Percentiles rank a stretch among this genome's conserved stretches.
Conservation (phyloP, 2,113 vertebrate genomes). For the Tachuris rubrigastra region DNA sequence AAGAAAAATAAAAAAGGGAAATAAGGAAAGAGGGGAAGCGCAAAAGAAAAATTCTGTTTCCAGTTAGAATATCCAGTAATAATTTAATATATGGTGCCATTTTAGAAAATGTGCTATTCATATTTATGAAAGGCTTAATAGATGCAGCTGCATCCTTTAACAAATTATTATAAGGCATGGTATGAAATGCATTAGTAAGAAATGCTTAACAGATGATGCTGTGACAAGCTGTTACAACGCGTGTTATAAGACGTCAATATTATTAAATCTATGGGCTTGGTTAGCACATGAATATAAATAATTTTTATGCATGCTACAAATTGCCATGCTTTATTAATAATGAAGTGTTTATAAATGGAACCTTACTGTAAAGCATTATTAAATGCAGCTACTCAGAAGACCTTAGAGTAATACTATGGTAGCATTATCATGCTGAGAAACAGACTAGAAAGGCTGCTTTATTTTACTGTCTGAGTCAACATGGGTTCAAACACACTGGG, state of each 20-base stretch:
- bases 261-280: conserved; percentile 81
- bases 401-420: conserved; percentile 24
- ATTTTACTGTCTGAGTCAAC: background rate
- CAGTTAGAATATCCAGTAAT: conserved; percentile 64
- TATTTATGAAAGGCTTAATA: conserved; percentile 77
- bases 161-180: conserved; percentile 76
- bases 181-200: conserved; percentile 80
- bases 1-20: background rate
- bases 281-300: conserved; percentile 80
- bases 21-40: background rate
- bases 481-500: background rate
- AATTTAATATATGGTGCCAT: conserved; percentile 75
- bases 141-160: conserved; percentile 77
- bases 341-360: conserved; percentile 69
- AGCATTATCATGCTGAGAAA: conserved; percentile 23
- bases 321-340: conserved; percentile 73
- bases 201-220: conserved; percentile 82
- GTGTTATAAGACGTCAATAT: conserved; percentile 78
- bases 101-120: conserved; percentile 76
- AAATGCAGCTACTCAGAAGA: conserved; percentile 47
- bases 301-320: conserved; percentile 71
- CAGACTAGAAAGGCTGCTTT: conserved; percentile 48
- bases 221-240: conserved; percentile 78
- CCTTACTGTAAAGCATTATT: conserved; percentile 64
- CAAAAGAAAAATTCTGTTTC: conserved; percentile 20